Conservation (phyloP, 2,113 vertebrate genomes). For the Neodontobutis hainanensis region DNA sequence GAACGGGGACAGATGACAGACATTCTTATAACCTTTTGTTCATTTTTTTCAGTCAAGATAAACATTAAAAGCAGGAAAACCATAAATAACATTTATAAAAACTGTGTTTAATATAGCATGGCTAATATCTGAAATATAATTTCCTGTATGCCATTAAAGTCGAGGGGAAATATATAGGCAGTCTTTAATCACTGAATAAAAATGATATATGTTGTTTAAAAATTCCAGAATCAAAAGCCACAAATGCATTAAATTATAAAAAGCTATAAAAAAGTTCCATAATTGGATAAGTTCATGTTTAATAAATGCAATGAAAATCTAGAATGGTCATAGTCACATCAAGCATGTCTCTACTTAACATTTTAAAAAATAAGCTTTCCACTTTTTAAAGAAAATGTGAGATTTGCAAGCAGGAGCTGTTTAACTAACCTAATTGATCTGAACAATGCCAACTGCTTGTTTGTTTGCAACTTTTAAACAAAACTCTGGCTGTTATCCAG, state of each 20-base stretch:
- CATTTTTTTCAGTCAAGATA: conserved; percentile 41
- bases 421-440: no score
- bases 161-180: conserved; percentile 2
- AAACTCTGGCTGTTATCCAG: no score
- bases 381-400: no score
- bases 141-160: conserved; percentile 11
- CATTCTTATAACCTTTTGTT: conserved; percentile 52
- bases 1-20: conserved; percentile 58
- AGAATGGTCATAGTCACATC: no score
- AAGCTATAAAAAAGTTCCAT: background rate
- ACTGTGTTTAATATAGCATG: background rate
- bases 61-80: conserved; percentile 9
- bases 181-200: conserved; percentile 8
- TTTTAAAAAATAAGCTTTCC: no score
- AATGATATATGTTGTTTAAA: conserved; percentile 2
- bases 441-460: no score
- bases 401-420: no score
- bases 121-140: conserved; percentile 4
- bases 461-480: no score
- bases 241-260: background rate
- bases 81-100: conserved; percentile 2
- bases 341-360: no score
- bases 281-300: no score
- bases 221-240: background rate
- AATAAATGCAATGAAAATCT: no score